Base-by-base conservation (phyloP, 1,140 invertebrate species). In the Temnothorax longispinosus region DNA sequence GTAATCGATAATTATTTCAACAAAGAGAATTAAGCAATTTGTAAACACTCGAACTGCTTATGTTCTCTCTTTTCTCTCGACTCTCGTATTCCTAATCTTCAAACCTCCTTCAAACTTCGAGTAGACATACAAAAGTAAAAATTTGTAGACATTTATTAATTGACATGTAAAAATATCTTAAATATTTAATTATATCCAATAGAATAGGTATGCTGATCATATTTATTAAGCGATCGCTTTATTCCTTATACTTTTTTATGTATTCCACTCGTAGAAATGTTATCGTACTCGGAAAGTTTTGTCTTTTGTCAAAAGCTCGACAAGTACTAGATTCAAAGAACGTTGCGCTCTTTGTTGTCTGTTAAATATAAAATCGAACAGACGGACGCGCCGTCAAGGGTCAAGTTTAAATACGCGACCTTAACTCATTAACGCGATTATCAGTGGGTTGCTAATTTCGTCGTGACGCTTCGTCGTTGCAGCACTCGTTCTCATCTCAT, bases 381-480 rank as follows among this genome's bases (percentile, higher is more conserved):
- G 41, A 62, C 47, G 44, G 11, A 47, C 15, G 41, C 0, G 7
- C 35, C 0, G n/a, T 38, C 52, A 54, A 50, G 1, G 13, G 41
- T 75, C 69, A 72, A 84, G 56, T 62, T 75, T 11, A 27, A 18
- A 75, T 47, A 50, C 21, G 1, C 13, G 47, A 69, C 47, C 64
- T 52, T 81, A 54, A 54, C 1, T 72, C 65, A 54, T 92, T 77
- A 90, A 92, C 65, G 44, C 56, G 92, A 92, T 94, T 93, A 94
- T 93, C 78, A 87, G 78, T 27, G 18, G 21, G 58, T 27, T 52
- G 87, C 93, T 95, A 95, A 94, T 94, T 95, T 94, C 94, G 94
- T 90, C 84, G 81, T 64, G 85, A 21, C 21, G 71, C 87, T 90
- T 88, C 82, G 87, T 71, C 72, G 89, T 91, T 89, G 58, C n/a